Evolutionary conservation across 92 coral and sea anemone genomes (phyloP).

Genomic region (Pocillopora meandrina): DNA sequence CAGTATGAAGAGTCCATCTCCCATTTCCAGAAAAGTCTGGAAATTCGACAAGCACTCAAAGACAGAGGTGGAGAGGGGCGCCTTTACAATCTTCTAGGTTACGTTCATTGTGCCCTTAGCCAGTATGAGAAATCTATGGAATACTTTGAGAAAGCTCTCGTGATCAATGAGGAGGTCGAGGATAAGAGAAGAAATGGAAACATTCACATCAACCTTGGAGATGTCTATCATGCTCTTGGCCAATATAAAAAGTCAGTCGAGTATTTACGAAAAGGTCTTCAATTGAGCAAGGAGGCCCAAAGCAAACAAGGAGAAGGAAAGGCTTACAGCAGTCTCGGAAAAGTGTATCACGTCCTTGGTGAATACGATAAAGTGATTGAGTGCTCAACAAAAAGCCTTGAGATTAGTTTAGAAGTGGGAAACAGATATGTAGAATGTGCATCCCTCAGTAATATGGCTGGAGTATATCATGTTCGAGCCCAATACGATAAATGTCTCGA

Average conservation of each 20-base stretch:
- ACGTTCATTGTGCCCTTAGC: constrained; percentile 21
- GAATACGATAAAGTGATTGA: constrained; percentile 35
- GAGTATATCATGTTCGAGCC: constrained; percentile 25
- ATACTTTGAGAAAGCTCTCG: constrained; percentile 20
- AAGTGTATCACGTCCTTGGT: constrained; percentile 19
- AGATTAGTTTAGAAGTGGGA: constrained; percentile 28
- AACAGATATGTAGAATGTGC: background rate
- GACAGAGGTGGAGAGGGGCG: constrained; percentile 31
- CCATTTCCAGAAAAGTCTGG: constrained; percentile 17
- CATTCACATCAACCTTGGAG: constrained; percentile 13
- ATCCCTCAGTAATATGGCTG: constrained; percentile 5
- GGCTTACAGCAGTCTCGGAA: constrained; percentile 13
- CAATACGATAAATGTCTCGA: constrained; percentile 38
- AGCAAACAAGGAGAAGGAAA: background rate
- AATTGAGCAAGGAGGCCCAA: constrained; percentile 8
- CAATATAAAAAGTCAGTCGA: constrained; percentile 29
- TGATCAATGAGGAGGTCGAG: constrained; percentile 10
- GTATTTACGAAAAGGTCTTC: constrained; percentile 15
- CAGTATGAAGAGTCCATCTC: constrained; percentile 30
- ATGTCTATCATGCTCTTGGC: constrained; percentile 17
- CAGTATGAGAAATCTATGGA: constrained; percentile 29
- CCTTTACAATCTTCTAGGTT: constrained; percentile 29
- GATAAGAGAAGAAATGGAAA: constrained; percentile 20
- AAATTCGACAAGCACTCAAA: constrained; percentile 19
- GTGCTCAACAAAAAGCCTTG: constrained; percentile 26